phyloP scores from a whole-genome alignment of 1,140 invertebrate genomes.

The Leptoteleia sp. region DNA sequence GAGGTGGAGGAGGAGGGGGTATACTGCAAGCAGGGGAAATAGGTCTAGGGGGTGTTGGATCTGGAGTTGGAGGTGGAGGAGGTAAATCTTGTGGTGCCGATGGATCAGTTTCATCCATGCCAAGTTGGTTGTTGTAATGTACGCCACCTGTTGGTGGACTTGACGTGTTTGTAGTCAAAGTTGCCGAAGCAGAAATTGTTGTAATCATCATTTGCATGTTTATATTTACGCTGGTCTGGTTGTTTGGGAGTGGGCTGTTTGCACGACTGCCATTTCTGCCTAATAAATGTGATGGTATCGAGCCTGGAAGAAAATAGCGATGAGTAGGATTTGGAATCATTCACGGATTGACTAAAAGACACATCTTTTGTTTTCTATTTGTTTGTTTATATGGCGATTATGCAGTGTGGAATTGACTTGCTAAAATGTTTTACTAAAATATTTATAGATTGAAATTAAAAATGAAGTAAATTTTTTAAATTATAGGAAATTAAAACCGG shows the following conservation, averaged over 20 bases:
- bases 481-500: no score
- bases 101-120: slow-evolving; percentile 77
- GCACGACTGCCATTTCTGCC: slow-evolving; percentile 79
- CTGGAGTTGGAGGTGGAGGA: slow-evolving; percentile 82
- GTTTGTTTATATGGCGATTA: slow-evolving; percentile 19
- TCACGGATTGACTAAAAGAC: background rate
- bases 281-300: slow-evolving; percentile 79
- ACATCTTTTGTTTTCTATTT: slow-evolving; percentile 53
- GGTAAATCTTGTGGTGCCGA: slow-evolving; percentile 76
- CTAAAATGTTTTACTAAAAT: no score
- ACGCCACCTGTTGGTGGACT: slow-evolving; percentile 77
- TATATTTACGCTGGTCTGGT: slow-evolving; percentile 77
- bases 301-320: slow-evolving; percentile 73
- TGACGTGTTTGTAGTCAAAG: slow-evolving; percentile 76
- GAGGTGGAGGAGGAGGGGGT: slow-evolving; percentile 82
- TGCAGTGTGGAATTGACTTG: slow-evolving; percentile 3
- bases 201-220: slow-evolving; percentile 82
- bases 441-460: no score
- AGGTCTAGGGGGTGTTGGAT: slow-evolving; percentile 83
- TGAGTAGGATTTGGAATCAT: slow-evolving; percentile 3
- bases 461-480: no score
- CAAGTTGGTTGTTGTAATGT: slow-evolving; percentile 70
- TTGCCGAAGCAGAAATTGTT: slow-evolving; percentile 62
- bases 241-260: slow-evolving; percentile 79
- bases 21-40: slow-evolving; percentile 81